Evolutionary conservation across 1,140 invertebrate genomes (phyloP), one percentile per base, ranked within the genome.

Genomic region (Glossosoma conforme): DNA sequence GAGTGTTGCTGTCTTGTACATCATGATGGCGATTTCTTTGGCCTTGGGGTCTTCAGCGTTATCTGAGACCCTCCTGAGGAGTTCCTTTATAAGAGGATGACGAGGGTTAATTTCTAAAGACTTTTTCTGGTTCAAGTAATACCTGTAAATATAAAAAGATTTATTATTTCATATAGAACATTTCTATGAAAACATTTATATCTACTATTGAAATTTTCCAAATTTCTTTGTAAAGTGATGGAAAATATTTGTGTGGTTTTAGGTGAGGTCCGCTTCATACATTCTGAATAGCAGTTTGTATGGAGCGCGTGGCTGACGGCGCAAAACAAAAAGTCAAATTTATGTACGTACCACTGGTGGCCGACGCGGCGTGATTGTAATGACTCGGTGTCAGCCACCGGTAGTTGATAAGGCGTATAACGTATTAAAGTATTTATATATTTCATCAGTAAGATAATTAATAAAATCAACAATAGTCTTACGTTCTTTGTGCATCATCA

Each of bases 41-140:
- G 94, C 91, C 2, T 76, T 81, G 22, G 80, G 70, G 74, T 97
- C 94, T 15, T 83, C 78, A 32, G 84, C 73, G 63, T 95, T 86
- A 49, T 83, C 79, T 50, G 86, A 84, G 1, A 98, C 85, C 59
- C 91, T 78, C 30, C 82, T 80, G 58, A 97, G 73, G 33, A 99
- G 74, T 70, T 98, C 93, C 59, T 87, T 88, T 54, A 98, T 88
- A 3, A 99, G 73, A 9, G 97, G 96, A 84, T 99, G 97, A 25
- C 93, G 77, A 13, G 96, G 94, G 75, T 99, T 99, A 45, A 99
- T 87, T 77, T 99, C 97, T 41, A 99, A 67, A 14, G 89, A 94
- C 71, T 99, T 99, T 80, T 97, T 98, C 71, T 98, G 95, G 57
- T 84, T 89, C 9, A 97, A 74, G 65, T 99, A 98, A 70, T 95